These are phyloP conservation scores for Horisme vitalbata DNA, from an alignment of 2,888 invertebrate genomes.

Conservation along the genomic window DNA sequence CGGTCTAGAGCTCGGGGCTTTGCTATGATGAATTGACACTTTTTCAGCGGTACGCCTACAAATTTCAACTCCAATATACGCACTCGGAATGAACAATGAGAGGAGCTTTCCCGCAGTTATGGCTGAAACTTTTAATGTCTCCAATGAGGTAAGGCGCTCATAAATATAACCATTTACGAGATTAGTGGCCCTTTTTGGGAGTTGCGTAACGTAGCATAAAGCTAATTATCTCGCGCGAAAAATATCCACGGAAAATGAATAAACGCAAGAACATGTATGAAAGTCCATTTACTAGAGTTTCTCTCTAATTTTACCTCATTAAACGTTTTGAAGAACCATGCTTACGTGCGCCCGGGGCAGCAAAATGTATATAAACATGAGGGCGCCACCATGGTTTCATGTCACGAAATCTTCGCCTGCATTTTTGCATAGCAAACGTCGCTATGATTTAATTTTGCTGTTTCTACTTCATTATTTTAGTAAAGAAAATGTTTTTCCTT, in stretches of 20 bases:
- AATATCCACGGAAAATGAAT: constrained; percentile 37
- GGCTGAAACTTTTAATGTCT: constrained; percentile 78
- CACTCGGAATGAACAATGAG: constrained; percentile 79
- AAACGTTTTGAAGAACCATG: constrained; percentile 48
- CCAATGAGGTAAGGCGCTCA: constrained; percentile 73
- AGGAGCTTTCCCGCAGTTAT: constrained; percentile 70
- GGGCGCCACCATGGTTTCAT: constrained; percentile 58
- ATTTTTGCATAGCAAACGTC: constrained; percentile 77
- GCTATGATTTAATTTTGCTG: constrained; percentile 70
- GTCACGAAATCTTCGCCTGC: constrained; percentile 74
- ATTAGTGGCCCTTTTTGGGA: constrained; percentile 68
- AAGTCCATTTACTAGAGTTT: too few species aligned
- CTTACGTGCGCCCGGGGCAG: constrained; percentile 51
- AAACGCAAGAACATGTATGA: neutral
- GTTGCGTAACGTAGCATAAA: constrained; percentile 53
- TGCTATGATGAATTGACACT: constrained; percentile 82
- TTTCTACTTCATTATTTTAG: constrained; percentile 51
- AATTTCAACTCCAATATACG: constrained; percentile 80
- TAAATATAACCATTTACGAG: constrained; percentile 71
- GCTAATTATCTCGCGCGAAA: constrained; percentile 50
- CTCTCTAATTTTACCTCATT: constrained; percentile 55
- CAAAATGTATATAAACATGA: constrained; percentile 73
- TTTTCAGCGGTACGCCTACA: constrained; percentile 76
- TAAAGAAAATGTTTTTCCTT: neutral
- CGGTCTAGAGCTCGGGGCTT: constrained; percentile 77